phyloP scores from a whole-genome alignment of 2,113 vertebrate species.

The Gasterosteus nipponicus region DNA sequence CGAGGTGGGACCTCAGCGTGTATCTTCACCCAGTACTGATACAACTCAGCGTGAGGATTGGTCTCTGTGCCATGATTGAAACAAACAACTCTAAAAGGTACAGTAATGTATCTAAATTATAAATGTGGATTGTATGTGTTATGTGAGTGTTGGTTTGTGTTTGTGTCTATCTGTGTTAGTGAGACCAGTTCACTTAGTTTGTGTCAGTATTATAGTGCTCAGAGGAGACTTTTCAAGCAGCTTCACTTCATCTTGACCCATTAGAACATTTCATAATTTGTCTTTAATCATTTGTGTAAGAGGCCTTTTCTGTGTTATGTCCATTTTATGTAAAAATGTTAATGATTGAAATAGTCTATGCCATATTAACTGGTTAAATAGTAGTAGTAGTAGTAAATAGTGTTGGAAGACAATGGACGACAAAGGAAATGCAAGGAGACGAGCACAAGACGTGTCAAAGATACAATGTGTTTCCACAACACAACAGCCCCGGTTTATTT shows the following conservation, averaged over 20 bases:
- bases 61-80: slow-evolving; percentile 37
- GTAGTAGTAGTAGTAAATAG: too few species aligned
- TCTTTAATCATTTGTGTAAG: neutral
- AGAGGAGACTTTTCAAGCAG: neutral
- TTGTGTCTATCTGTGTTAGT: neutral
- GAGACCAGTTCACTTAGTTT: slow-evolving; percentile 1
- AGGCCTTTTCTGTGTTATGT: neutral
- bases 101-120: slow-evolving; percentile 25
- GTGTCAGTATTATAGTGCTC: slow-evolving; percentile 5
- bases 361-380: neutral
- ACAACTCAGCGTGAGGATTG: slow-evolving; percentile 22
- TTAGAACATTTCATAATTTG: neutral
- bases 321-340: neutral
- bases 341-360: neutral
- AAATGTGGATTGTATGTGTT: neutral
- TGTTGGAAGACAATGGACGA: neutral
- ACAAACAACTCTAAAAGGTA: slow-evolving; percentile 59
- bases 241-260: neutral
- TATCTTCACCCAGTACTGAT: slow-evolving; percentile 37
- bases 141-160: neutral
- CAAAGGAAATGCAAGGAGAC: neutral
- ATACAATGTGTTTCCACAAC: neutral
- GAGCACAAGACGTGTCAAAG: neutral
- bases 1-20: slow-evolving; percentile 52
- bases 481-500: neutral